Percentiles rank a stretch among this genome's conserved stretches.
These are phyloP conservation scores for Bothrops jararaca DNA, from an alignment of 2,113 vertebrate species.

Conservation along the genomic window DNA sequence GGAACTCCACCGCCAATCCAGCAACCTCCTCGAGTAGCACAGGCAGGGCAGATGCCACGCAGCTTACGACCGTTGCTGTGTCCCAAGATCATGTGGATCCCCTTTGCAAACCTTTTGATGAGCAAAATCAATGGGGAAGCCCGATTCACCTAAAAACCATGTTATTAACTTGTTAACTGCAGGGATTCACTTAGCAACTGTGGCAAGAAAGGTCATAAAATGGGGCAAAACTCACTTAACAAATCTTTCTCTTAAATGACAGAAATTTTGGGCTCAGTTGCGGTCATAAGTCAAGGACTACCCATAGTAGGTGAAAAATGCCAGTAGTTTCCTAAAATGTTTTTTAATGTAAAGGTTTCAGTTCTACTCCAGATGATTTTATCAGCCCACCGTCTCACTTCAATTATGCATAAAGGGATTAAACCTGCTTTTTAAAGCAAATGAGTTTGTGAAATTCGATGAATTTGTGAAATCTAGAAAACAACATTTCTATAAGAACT, in stretches of 20 bases:
- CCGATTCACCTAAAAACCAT: background rate
- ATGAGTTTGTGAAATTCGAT: background rate
- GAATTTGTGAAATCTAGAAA: background rate
- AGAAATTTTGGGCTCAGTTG: background rate
- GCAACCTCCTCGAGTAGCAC: too few species aligned
- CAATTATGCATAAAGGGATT: constrained; percentile 18
- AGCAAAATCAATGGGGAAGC: background rate
- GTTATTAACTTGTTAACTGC: background rate
- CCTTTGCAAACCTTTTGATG: background rate
- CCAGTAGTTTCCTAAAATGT: background rate
- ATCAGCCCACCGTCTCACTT: background rate
- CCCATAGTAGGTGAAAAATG: background rate
- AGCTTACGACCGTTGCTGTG: background rate
- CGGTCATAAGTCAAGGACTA: background rate
- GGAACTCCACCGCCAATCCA: too few species aligned
- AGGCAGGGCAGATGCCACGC: too few species aligned
- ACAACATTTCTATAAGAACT: constrained; percentile 2
- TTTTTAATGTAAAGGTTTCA: background rate
- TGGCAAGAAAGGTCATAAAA: background rate
- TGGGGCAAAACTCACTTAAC: background rate
- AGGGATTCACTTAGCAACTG: background rate
- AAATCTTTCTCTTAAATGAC: background rate
- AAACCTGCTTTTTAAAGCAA: constrained; percentile 4
- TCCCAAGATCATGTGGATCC: background rate
- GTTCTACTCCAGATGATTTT: background rate